A percentile compares a stretch with the other conserved stretches of the same genome.
phyloP scores from a whole-genome alignment of 2,113 vertebrate species.

The Leptocoma aspasia region DNA sequence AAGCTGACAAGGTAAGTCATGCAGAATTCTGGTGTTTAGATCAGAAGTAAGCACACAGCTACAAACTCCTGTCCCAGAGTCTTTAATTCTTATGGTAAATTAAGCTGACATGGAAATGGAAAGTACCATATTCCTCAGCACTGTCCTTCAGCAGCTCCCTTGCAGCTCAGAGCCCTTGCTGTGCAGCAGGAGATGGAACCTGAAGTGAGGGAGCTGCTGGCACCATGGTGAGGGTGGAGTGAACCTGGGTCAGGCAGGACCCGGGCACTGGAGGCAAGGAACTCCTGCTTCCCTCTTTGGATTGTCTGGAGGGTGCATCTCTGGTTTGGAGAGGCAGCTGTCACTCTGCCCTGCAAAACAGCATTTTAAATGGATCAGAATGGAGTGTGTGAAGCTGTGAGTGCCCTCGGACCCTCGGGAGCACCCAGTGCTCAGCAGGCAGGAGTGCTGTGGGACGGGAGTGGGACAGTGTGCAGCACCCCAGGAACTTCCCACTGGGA shows the following conservation, averaged over 20 bases:
- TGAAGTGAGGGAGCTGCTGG: neutral
- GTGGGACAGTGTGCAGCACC: no score
- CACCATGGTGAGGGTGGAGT: neutral
- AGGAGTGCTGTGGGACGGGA: neutral
- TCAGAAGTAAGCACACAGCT: neutral
- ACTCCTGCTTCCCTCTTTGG: neutral
- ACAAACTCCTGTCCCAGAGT: neutral
- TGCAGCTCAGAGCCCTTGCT: neutral
- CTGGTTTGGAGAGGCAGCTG: neutral
- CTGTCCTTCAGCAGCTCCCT: neutral
- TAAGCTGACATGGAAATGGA: neutral
- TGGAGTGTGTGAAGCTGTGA: neutral
- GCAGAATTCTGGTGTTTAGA: neutral
- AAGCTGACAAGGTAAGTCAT: neutral
- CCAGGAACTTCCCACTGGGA: no score
- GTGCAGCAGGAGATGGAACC: neutral
- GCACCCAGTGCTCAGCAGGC: rapidly evolving
- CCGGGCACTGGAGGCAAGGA: neutral
- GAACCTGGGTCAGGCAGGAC: neutral
- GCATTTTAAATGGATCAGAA: neutral
- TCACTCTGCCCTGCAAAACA: neutral
- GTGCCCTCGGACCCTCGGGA: neutral
- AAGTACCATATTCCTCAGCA: neutral
- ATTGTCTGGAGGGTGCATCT: neutral
- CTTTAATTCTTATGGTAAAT: neutral